A percentile compares a stretch with the other conserved stretches of the same genome.
Evolutionary conservation across 30 jellyfish, hydroid and myxozoan species (phyloP).

Genomic region (Pelagia noctiluca): DNA sequence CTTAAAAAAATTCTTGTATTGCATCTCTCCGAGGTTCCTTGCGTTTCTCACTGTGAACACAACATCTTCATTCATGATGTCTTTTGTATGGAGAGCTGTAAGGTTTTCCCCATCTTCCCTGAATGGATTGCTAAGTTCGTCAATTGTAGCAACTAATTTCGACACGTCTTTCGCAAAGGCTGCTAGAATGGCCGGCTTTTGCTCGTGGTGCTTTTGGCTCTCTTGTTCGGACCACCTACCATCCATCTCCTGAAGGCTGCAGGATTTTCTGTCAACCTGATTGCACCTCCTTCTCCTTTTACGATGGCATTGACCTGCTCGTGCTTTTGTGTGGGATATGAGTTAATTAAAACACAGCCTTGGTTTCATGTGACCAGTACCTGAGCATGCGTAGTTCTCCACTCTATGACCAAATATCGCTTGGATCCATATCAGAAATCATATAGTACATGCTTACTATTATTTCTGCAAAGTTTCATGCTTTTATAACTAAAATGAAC

Average conservation of each 20-base stretch:
- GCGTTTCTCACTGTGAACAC: conserved; percentile 24
- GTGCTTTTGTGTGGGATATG: neutral
- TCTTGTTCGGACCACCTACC: neutral
- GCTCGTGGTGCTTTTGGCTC: conserved; percentile 34
- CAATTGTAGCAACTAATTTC: neutral
- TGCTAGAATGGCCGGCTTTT: conserved; percentile 29
- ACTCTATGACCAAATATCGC: neutral
- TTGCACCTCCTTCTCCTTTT: no score
- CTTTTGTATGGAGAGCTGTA: conserved; percentile 8
- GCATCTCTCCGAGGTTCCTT: neutral
- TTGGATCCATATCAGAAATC: neutral
- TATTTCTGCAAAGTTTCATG: neutral
- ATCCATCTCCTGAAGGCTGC: no score
- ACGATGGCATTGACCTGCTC: neutral
- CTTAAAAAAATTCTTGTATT: neutral
- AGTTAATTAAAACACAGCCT: neutral
- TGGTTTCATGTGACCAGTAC: neutral
- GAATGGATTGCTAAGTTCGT: conserved; percentile 33
- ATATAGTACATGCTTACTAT: neutral
- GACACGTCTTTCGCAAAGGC: conserved; percentile 24
- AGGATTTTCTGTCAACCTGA: no score
- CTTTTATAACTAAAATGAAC: neutral
- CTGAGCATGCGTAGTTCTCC: conserved; percentile 9
- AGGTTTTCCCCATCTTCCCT: conserved; percentile 20
- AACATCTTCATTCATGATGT: neutral